These are phyloP conservation scores for human (Homo sapiens) DNA, from an alignment of 2,113 vertebrate species.

Conservation along the genomic window GRCh38 chr7:95725501-95726000, in stretches of 20 bases:
- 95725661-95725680: background rate
- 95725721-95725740: background rate
- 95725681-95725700: background rate
- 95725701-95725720: background rate
- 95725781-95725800: background rate
- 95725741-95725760: background rate
- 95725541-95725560: background rate
- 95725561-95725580: background rate
- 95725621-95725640: background rate
- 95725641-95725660: background rate
- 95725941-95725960: background rate
- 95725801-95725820: background rate
- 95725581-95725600: background rate
- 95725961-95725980: background rate
- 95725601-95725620: background rate
- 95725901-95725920: background rate
- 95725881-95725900: background rate
- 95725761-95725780: background rate
- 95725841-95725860: background rate
- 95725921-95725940: background rate
- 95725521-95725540: background rate
- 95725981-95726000: background rate
- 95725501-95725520: background rate
- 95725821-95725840: background rate
- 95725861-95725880: background rate